Evolutionary conservation across 2,113 vertebrate genomes (phyloP).

Genomic region (Dicaeum eximium): DNA sequence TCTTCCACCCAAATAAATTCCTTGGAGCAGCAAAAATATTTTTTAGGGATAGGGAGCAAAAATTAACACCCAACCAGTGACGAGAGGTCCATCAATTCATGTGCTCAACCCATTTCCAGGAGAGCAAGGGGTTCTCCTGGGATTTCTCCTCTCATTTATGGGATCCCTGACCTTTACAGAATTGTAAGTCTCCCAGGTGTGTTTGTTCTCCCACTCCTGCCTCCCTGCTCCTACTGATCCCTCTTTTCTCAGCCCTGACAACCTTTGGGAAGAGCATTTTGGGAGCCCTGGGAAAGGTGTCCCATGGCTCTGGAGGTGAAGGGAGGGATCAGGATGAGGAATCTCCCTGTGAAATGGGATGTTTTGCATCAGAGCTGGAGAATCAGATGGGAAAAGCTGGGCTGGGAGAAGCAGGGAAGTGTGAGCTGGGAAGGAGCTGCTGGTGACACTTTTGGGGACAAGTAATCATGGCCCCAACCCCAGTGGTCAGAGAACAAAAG

Average conservation of each 20-base stretch:
- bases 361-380: not conserved
- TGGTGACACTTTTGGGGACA: not conserved
- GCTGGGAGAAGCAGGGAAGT: not conserved
- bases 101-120: not conserved
- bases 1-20: not conserved
- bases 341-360: not conserved
- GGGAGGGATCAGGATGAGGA: not conserved
- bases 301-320: not conserved
- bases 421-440: not conserved
- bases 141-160: constrained; percentile 1
- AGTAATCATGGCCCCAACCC: fast-evolving
- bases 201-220: not conserved
- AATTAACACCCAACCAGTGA: not conserved
- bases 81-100: not conserved
- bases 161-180: not conserved
- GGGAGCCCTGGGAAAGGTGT: not conserved
- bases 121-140: not conserved
- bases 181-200: not conserved
- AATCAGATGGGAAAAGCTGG: not conserved
- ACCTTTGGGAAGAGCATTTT: not conserved
- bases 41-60: not conserved
- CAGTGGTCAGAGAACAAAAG: not conserved
- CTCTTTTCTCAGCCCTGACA: not conserved
- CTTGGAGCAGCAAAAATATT: not conserved
- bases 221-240: not conserved